Conservation (phyloP, 2,113 vertebrate species). For the Dolichallabes microphthalmus region DNA sequence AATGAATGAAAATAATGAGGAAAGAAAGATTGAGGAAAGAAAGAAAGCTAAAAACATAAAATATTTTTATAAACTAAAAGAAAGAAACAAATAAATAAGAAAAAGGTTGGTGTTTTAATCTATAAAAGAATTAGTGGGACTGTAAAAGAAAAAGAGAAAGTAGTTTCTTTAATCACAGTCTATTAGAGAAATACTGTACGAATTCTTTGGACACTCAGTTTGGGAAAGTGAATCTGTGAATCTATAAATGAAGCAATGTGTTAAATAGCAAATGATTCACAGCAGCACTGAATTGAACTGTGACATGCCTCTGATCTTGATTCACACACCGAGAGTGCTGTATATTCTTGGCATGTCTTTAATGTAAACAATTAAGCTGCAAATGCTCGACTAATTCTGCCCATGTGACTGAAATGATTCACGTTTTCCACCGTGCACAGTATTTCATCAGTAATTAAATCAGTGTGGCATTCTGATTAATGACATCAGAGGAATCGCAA, state of each 20-base stretch:
- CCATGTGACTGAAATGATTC: not conserved
- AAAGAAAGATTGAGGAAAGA: not conserved
- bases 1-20: too few relatives aligned
- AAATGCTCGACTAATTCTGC: not conserved
- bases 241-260: not conserved
- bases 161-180: too few relatives aligned
- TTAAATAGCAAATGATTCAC: not conserved
- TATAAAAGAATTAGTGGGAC: not conserved
- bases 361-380: not conserved
- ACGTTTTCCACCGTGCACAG: slow-evolving; percentile 4
- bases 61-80: not conserved
- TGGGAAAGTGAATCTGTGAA: not conserved
- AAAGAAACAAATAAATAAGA: not conserved
- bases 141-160: not conserved
- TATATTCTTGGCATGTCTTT: not conserved
- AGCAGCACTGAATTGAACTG: not conserved
- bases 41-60: not conserved
- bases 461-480: not conserved
- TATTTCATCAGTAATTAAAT: slow-evolving; percentile 32
- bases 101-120: not conserved
- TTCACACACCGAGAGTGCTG: not conserved
- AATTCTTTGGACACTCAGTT: too few relatives aligned
- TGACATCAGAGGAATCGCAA: not conserved
- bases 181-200: not conserved
- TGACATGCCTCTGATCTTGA: not conserved